Base-by-base conservation (phyloP, 2,888 invertebrate genomes). In the Pseudococcus jackbeardsleyi region DNA sequence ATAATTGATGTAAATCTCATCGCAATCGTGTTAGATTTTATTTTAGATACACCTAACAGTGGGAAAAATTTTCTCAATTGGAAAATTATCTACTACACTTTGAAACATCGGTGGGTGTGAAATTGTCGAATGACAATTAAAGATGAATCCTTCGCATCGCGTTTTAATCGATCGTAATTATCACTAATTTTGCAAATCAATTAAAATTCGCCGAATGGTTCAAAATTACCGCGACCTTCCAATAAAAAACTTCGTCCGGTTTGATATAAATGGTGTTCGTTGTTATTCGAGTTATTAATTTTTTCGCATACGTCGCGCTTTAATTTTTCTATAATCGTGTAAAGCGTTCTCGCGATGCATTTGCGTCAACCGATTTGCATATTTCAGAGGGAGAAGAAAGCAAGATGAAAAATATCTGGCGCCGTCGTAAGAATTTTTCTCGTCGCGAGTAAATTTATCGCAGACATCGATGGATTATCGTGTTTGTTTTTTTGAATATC, bases 261-360 rank as follows among this genome's bases (percentile, higher is more conserved):
- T 64, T 22, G n/a, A 19, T 64, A 22, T 64, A 39, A 39, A 39
- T 39, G 59, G n/a, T 59, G 22, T 0, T 64, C 64, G 64, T 64
- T 64, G 64, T 64, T 22, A 64, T 64, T 64, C 22, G 22, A 64
- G 22, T 22, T 64, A 64, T 64, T 64, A 64, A 64, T 64, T 64
- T 64, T 64, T 64, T 64, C 12, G 64, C 64, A 64, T 64, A 22
- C 64, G 64, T 22, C 64, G 64, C 64, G 22, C 22, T 64, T 64
- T 22, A 64, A 64, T 64, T 64, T 64, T 64, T 22, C 15, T 22
- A 64, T 64, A 64, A 64, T 64, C 64, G 22, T 64, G 19, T 64
- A 22, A 64, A 64, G 64, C 22, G 15, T 64, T 64, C 22, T 64
- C 64, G 64, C 22, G 64, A 64, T 64, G 22, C 22, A 64, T 64